Percentiles rank a stretch among this genome's conserved stretches.
phyloP scores from a whole-genome alignment of 2,797 vertebrate species.

The Poeciliopsis presidionis region DNA sequence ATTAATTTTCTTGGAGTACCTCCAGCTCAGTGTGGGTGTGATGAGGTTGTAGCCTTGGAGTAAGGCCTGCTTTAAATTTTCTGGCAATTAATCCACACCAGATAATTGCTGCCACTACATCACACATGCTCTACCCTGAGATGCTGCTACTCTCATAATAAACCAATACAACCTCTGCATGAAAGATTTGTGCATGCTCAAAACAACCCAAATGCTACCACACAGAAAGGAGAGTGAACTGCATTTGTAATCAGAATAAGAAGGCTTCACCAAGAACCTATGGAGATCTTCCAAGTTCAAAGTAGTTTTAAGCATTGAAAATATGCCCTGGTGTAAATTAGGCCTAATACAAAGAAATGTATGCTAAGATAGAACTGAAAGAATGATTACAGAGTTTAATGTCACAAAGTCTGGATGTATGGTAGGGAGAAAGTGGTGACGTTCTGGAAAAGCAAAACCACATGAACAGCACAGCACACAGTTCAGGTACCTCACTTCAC shows the following conservation, averaged over 20 bases:
- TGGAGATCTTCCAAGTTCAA: not conserved
- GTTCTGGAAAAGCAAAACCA: not conserved
- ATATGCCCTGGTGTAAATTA: not conserved
- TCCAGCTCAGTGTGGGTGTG: not conserved
- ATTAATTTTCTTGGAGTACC: not conserved
- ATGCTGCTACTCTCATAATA: not conserved
- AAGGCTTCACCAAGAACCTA: not conserved
- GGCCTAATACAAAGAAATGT: not conserved
- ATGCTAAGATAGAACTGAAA: not conserved
- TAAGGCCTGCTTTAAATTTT: not conserved
- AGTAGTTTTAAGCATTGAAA: not conserved
- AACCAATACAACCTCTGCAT: not conserved
- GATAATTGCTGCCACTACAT: not conserved
- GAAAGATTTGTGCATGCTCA: not conserved
- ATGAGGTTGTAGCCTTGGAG: not conserved
- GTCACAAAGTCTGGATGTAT: not conserved
- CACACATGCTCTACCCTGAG: not conserved
- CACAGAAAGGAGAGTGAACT: not conserved
- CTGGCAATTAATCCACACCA: not conserved
- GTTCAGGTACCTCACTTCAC: slow-evolving; percentile 78
- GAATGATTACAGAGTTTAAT: not conserved
- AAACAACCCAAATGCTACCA: not conserved
- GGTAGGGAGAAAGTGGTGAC: not conserved
- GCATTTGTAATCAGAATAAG: not conserved
- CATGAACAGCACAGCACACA: slow-evolving; percentile 63